Base-by-base conservation (phyloP, 2,113 vertebrate genomes). In the Phyllostomus hastatus region DNA sequence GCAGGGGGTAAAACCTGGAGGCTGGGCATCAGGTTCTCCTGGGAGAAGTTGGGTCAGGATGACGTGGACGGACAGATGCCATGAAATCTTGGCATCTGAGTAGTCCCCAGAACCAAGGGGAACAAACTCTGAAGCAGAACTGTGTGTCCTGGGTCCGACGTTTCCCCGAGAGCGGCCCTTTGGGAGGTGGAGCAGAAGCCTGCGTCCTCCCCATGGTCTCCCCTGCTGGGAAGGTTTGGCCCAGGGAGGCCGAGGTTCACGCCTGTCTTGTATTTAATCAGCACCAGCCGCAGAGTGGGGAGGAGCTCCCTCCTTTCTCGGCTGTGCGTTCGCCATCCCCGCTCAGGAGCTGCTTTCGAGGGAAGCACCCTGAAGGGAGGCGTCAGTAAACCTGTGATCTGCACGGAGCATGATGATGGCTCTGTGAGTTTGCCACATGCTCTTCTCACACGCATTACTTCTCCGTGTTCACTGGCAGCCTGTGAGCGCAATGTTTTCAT, bases 11-110 rank as follows among this genome's bases (percentile, higher is more conserved):
- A 59, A n/a, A 75, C 24, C 28, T n/a, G 4, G 26, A 33, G 22
- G 28, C 22, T 31, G 46, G 22, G 26, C 10, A 16, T 50, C 4
- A 43, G 78, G 26, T 72, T 48, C 59, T 43, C 22, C 26, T 14
- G 9, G 38, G 78, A 52, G 19, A 72, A 66, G 57, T 81, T 10
- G 19, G 66, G 8, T 57, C 8, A 10, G 5, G 41, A 24, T 72
- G 72, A 1, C 1, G 0, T 9, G 9, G 3, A 3, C 33, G 9
- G 12, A 33, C 14, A 15, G 1, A 5, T 16, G 7, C 31, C 41
- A 1, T 14, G 20, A 75, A 35, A 22, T 38, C 12, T 73, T 81
- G 10, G 8, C 24, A 52, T 84, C 24, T 88, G n/a, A 17, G 11
- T 14, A 16, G 50, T 57, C 50, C 75, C 26, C 7, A 90, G 41